These are phyloP conservation scores for Pygoscelis antarcticus DNA, from an alignment of 2,113 vertebrate genomes.

Conservation along the genomic window DNA sequence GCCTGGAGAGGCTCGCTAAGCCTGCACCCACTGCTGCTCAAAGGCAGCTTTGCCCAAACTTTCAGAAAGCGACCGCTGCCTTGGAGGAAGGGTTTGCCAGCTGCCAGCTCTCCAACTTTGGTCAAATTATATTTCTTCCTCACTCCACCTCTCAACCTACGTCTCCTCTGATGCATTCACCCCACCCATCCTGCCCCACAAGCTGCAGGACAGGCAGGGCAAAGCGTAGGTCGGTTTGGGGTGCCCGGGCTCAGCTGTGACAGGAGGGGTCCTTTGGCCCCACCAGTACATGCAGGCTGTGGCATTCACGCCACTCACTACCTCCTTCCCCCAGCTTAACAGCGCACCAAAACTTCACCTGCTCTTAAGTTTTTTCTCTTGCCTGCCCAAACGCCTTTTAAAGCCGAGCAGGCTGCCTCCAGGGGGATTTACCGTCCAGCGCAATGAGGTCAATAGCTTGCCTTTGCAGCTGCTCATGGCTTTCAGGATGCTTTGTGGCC, in stretches of 20 bases:
- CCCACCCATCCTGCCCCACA: background rate
- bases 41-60: background rate
- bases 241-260: rapidly evolving
- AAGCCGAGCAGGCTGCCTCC: background rate
- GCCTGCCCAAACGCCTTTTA: background rate
- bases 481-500: background rate
- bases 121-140: background rate
- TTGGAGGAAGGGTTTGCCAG: background rate
- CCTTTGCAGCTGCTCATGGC: background rate
- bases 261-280: background rate
- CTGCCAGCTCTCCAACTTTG: background rate
- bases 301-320: rapidly evolving
- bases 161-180: background rate
- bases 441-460: background rate
- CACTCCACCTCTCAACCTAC: background rate
- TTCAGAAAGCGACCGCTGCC: background rate
- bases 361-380: background rate
- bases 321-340: background rate
- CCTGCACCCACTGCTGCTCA: background rate
- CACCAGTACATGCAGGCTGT: background rate
- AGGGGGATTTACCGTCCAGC: background rate
- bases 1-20: background rate
- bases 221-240: background rate
- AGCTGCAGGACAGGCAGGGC: background rate
- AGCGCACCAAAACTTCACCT: rapidly evolving